These are phyloP conservation scores for Actinia tenebrosa DNA, from an alignment of 64 coral and sea anemone genomes.

Conservation along the genomic window DNA sequence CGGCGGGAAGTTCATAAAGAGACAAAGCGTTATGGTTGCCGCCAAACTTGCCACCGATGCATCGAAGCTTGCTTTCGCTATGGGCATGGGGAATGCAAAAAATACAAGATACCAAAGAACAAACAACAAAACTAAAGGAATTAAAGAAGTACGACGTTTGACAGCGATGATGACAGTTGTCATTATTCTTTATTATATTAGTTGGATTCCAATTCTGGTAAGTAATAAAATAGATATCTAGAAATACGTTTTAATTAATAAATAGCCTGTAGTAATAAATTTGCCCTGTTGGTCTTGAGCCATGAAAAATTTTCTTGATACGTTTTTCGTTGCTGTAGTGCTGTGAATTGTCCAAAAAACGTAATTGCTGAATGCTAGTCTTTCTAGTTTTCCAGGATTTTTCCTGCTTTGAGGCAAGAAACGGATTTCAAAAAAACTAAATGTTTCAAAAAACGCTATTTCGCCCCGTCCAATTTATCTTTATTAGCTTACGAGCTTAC, in stretches of 20 bases:
- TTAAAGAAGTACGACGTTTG: conserved; percentile 48
- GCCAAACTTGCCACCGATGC: conserved; percentile 12
- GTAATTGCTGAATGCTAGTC: too few relatives aligned
- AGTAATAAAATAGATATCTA: conserved; percentile 16
- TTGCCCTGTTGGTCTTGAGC: not conserved
- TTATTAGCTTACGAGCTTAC: too few relatives aligned
- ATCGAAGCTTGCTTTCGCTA: conserved; percentile 6
- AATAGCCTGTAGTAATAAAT: too few relatives aligned
- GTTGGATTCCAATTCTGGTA: conserved; percentile 95
- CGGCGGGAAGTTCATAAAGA: conserved; percentile 57
- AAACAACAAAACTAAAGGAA: conserved; percentile 39
- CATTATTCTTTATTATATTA: conserved; percentile 80
- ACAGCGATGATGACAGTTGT: conserved; percentile 72
- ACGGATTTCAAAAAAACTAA: too few relatives aligned
- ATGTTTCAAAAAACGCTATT: too few relatives aligned
- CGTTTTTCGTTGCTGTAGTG: too few relatives aligned
- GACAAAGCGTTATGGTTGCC: conserved; percentile 53
- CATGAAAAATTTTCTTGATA: not conserved
- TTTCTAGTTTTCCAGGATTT: too few relatives aligned
- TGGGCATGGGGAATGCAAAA: not conserved
- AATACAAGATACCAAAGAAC: not conserved
- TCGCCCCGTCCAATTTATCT: too few relatives aligned
- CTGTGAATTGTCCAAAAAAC: too few relatives aligned
- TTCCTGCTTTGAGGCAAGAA: too few relatives aligned
- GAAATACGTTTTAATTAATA: not conserved